Percentiles rank a stretch among this genome's conserved stretches.
Evolutionary conservation across 2,888 invertebrate species (phyloP).

Genomic region (Palloptera scutellata): DNA sequence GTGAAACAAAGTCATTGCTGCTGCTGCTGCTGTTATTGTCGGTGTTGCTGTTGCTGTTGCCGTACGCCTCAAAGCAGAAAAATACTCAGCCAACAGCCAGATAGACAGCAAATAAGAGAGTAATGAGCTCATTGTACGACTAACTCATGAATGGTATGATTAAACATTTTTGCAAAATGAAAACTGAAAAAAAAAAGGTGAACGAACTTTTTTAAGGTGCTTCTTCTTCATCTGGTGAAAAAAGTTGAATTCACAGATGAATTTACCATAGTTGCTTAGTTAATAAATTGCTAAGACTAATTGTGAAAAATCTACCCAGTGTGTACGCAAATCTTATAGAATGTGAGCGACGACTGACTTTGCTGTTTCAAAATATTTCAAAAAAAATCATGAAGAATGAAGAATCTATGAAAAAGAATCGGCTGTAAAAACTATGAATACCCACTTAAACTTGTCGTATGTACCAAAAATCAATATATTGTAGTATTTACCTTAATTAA

Average conservation of each 20-base stretch:
- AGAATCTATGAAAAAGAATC: too few species aligned
- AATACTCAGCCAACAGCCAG: not conserved
- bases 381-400: not conserved
- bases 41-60: too few species aligned
- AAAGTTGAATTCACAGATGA: conserved; percentile 11
- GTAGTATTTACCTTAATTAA: too few species aligned
- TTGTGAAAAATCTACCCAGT: conserved; percentile 16
- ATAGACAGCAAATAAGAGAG: not conserved
- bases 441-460: too few species aligned
- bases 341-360: too few species aligned
- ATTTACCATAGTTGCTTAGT: conserved; percentile 16
- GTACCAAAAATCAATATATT: too few species aligned
- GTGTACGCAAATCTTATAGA: too few species aligned
- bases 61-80: not conserved
- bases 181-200: conserved; percentile 11
- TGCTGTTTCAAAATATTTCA: too few species aligned
- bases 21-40: too few species aligned
- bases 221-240: not conserved
- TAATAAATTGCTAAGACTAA: conserved; percentile 14
- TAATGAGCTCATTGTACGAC: not conserved
- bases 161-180: conserved; percentile 8
- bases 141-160: not conserved
- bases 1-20: not conserved
- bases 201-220: conserved; percentile 4
- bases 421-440: too few species aligned